These are phyloP conservation scores for Vireo altiloquus DNA, from an alignment of 2,113 vertebrate genomes.

Conservation along the genomic window DNA sequence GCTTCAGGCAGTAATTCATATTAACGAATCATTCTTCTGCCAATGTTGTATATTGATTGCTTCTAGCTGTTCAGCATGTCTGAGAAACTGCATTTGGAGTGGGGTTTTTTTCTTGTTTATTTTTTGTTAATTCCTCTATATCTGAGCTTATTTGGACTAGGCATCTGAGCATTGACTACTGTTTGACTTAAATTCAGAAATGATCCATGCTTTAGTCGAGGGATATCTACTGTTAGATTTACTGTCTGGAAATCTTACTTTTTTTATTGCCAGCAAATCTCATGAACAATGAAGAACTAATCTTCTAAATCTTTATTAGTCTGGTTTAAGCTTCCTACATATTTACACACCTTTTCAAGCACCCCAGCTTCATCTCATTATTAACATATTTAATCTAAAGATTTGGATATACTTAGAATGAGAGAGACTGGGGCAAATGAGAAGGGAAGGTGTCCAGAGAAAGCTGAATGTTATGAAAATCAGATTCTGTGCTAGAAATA, in stretches of 20 bases:
- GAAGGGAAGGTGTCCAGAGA: neutral
- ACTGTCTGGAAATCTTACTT: conserved; percentile 5
- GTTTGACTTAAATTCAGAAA: conserved; percentile 43
- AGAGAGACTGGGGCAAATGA: neutral
- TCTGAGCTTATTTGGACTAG: conserved; percentile 14
- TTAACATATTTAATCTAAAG: neutral
- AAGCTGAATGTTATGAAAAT: neutral
- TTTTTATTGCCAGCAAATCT: neutral
- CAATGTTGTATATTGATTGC: neutral
- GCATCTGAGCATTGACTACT: neutral
- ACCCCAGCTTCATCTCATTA: neutral
- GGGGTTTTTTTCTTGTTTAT: neutral
- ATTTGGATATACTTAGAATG: neutral
- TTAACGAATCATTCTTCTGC: neutral
- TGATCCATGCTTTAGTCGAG: neutral
- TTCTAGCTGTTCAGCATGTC: neutral
- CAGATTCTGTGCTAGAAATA: neutral
- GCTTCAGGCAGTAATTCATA: neutral
- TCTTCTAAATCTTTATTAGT: neutral
- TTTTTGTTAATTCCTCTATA: neutral
- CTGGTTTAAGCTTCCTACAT: neutral
- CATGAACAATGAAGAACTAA: neutral
- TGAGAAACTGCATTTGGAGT: neutral
- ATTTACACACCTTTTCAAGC: neutral
- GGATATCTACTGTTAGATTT: conserved; percentile 5